phyloP scores from a whole-genome alignment of 2,888 invertebrate species.

The Scaptomyza reducta region DNA sequence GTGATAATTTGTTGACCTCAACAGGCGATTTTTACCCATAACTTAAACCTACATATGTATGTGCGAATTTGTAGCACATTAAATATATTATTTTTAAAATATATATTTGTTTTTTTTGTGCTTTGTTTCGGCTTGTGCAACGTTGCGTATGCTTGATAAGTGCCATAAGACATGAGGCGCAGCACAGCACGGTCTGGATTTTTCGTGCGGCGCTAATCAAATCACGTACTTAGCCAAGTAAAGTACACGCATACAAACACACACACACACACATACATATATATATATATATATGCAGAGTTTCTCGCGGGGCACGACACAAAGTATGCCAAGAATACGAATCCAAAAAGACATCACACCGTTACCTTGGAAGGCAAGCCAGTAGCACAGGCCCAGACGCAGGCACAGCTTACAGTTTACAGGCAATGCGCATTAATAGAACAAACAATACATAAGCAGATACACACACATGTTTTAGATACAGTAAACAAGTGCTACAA shows the following conservation, averaged over 20 bases:
- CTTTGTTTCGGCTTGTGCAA: conserved; percentile 46
- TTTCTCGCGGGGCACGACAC: conserved; percentile 10
- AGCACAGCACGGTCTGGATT: conserved; percentile 58
- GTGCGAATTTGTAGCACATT: conserved; percentile 5
- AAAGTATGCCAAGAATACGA: conserved; percentile 35
- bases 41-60: neutral
- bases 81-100: conserved; percentile 14
- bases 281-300: too few relatives aligned
- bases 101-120: neutral
- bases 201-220: conserved; percentile 69
- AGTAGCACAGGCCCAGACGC: conserved; percentile 16
- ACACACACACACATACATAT: too few relatives aligned
- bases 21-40: conserved; percentile 53
- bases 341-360: conserved; percentile 46
- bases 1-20: conserved; percentile 76
- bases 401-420: conserved; percentile 26
- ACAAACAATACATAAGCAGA: conserved; percentile 40
- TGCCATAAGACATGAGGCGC: conserved; percentile 29
- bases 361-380: conserved; percentile 27
- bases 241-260: conserved; percentile 51
- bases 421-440: conserved; percentile 73
- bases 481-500: conserved; percentile 29
- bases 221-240: conserved; percentile 79
- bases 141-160: conserved; percentile 65
- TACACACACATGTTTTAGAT: conserved; percentile 14